Base-by-base conservation (phyloP, 2,797 vertebrate species). In the Argentina silus region DNA sequence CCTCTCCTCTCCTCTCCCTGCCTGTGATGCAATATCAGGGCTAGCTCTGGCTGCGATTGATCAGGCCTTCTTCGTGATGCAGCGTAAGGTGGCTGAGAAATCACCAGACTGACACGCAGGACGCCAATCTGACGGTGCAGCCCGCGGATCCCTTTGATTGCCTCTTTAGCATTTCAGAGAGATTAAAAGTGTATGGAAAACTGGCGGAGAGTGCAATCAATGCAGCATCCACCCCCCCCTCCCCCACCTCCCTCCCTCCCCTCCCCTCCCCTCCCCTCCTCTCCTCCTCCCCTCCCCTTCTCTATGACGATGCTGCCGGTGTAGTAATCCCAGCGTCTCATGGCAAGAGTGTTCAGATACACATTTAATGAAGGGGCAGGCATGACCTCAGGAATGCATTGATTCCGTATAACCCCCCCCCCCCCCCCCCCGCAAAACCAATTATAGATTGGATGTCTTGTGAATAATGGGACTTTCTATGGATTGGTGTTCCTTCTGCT, bases 81-180 rank as follows among this genome's bases (percentile, higher is more conserved):
- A 78, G 78, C 56, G 12, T 27, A 74, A 72, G 83, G 71, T 27
- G 68, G 73, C 70, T 84, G 75, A 86, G 81, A 85, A 87, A 88
- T 82, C 74, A 79, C 75, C 66, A 48, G 67, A 71, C 74, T 67
- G 78, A 83, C 78, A 73, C 57, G 51, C 66, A 72, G 67, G 72
- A 45, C 15, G 71, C 7, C 23, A 4, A 62, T 67, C 36, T 77
- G 77, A 82, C 75, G 73, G 67, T 53, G 0, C 0, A 57, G 72
- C 15, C 78, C 73, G 66, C 69, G 81, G 83, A 80, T 82, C 65
- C 63, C 81, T 87, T 80, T 89, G 86, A 91, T 87, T 88, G 86
- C 84, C 79, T 88, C 70, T 88, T 90, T 91, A 90, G 81, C 83
- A 88, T 90, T 89, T 87, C 79, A 53, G 82, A 80, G 69, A 90